These are phyloP conservation scores for Thunnus thynnus DNA, from an alignment of 2,113 vertebrate species.

Conservation along the genomic window DNA sequence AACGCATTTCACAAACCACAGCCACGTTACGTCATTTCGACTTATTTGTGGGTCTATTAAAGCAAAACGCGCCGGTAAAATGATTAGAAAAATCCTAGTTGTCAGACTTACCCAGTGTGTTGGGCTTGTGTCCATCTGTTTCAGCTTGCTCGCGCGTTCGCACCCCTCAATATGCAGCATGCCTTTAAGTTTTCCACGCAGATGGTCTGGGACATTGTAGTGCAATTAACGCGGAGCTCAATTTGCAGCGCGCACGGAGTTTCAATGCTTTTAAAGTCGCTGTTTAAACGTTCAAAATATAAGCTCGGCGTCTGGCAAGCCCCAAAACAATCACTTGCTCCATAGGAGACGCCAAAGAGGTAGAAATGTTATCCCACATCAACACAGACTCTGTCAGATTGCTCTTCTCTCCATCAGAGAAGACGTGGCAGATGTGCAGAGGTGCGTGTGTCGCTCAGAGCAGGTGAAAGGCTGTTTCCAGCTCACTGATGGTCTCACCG, in stretches of 20 bases:
- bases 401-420: not conserved
- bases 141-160: constrained; percentile 31
- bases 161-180: constrained; percentile 39
- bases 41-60: not conserved
- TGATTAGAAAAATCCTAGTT: not conserved
- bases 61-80: not conserved
- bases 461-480: constrained; percentile 31
- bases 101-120: constrained; percentile 65
- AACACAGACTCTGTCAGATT: not conserved
- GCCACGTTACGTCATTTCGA: too few species aligned
- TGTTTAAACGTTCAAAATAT: not conserved
- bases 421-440: constrained; percentile 37
- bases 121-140: constrained; percentile 58
- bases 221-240: not conserved
- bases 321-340: not conserved
- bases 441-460: constrained; percentile 12
- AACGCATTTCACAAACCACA: not conserved
- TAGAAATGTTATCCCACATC: constrained; percentile 16
- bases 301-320: not conserved
- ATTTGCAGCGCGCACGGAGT: constrained; percentile 1
- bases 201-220: constrained; percentile 53
- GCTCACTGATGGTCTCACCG: constrained; percentile 5
- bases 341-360: constrained; percentile 1
- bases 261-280: constrained; percentile 32
- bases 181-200: constrained; percentile 68